Conservation (phyloP, 2,797 vertebrate genomes). For the Micromesistius poutassou region DNA sequence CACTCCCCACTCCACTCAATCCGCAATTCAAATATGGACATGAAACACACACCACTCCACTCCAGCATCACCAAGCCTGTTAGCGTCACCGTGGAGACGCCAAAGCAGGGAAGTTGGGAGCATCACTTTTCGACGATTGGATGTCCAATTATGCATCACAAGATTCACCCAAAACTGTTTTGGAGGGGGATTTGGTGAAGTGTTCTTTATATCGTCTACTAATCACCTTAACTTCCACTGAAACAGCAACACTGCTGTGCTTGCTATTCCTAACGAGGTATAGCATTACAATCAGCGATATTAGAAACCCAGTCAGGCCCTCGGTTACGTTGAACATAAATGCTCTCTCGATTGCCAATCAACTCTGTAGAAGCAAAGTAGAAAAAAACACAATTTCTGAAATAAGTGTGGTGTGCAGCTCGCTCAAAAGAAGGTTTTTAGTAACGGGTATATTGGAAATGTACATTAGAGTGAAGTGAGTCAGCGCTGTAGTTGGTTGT, state of each 20-base stretch:
- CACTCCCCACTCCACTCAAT: slow-evolving; percentile 38
- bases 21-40: slow-evolving; percentile 49
- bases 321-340: neutral
- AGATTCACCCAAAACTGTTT: neutral
- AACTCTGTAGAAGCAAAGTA: neutral
- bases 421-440: no score
- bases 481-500: no score
- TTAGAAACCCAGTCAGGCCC: neutral
- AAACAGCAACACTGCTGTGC: neutral
- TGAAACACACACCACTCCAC: slow-evolving; percentile 40
- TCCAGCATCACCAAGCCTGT: slow-evolving; percentile 51
- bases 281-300: neutral
- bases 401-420: no score
- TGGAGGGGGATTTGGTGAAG: neutral
- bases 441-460: no score
- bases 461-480: no score
- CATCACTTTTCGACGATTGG: neutral
- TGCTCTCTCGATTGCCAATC: neutral
- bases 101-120: neutral
- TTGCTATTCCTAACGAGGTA: neutral
- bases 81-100: slow-evolving; percentile 16
- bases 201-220: neutral
- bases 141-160: neutral
- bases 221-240: neutral
- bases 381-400: no score